Evolutionary conservation across 2,888 invertebrate species (phyloP).

Genomic region (Drosophila kokeensis): DNA sequence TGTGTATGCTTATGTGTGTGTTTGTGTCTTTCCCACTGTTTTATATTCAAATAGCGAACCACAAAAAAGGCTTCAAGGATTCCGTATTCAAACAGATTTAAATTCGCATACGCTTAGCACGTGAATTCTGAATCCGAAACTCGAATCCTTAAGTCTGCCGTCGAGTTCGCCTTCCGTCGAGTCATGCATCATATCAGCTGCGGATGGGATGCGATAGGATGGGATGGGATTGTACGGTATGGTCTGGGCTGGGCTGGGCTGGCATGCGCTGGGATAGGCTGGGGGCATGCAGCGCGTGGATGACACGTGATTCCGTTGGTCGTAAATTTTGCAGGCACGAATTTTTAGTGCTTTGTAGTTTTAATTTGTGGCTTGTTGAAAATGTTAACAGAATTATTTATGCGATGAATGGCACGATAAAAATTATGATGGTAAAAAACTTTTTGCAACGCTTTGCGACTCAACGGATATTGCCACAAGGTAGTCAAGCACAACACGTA

Average conservation of each 20-base stretch:
- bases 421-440: slow-evolving; percentile 65
- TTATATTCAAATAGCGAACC: slow-evolving; percentile 78
- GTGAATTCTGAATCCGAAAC: slow-evolving; percentile 43
- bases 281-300: slow-evolving; percentile 82
- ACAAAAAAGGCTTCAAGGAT: slow-evolving; percentile 65
- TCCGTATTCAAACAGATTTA: slow-evolving; percentile 75
- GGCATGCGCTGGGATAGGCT: background rate
- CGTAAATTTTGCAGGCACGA: slow-evolving; percentile 83
- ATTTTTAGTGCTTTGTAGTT: slow-evolving; percentile 82
- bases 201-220: slow-evolving; percentile 53
- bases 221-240: background rate
- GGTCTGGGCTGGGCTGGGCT: slow-evolving; percentile 7
- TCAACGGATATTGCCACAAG: slow-evolving; percentile 73
- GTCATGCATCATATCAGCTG: slow-evolving; percentile 77
- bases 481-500: slow-evolving; percentile 43
- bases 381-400: slow-evolving; percentile 80
- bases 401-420: slow-evolving; percentile 71
- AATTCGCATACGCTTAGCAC: slow-evolving; percentile 75
- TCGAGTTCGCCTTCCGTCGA: slow-evolving; percentile 70
- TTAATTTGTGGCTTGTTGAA: slow-evolving; percentile 82
- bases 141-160: slow-evolving; percentile 68
- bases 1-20: slow-evolving; percentile 32
- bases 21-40: slow-evolving; percentile 63
- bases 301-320: slow-evolving; percentile 85
- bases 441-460: slow-evolving; percentile 29